Base-by-base conservation (phyloP, 2,888 invertebrate species). In the Tenthredo notha region DNA sequence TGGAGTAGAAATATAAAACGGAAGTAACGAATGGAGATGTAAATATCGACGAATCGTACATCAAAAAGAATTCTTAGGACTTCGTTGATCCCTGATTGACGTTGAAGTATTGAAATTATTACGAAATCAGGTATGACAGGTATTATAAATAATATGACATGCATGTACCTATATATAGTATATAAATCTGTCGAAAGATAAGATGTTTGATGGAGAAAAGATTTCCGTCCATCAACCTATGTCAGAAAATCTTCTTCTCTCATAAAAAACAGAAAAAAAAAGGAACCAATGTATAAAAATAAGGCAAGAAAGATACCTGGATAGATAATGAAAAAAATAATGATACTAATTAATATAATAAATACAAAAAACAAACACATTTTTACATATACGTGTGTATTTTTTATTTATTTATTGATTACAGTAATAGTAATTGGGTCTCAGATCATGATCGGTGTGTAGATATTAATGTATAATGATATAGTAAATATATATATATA, bases 401-500 rank as follows among this genome's bases (percentile, higher is more conserved):
- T 33, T 33, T 29, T 67, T 67, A 67, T 67, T 33, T 67, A 33
- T 33, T 67, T 25, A 67, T 67, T 67, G 67, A 61, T 61, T 67
- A 67, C 67, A 33, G 67, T 74, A 74, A 37, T 70, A 70, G 37
- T 70, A 70, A 37, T 70, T 70, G 70, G 70, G 29, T 54, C 18
- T 78, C 29, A 18, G 33, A 78, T 54, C 54, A n/a, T 72, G 70
- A 72, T 72, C 61, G 70, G 40, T 29, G 37, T 80, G n/a, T 50
- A n/a, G 37, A 58, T 78, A 78, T 33, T 37, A 25, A 80, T 43
- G 21, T 80, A 80, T 58, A 54, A 85, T 43, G 58, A 83, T 77
- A 84, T 37, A 58, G 25, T 47, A 74, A 43, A 84, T 84, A 72
- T 85, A 58, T 84, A 74, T 65, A 37, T 12, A 70, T 43, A 72